Conservation (phyloP, 2,888 invertebrate species). For the Fragum fragum region DNA sequence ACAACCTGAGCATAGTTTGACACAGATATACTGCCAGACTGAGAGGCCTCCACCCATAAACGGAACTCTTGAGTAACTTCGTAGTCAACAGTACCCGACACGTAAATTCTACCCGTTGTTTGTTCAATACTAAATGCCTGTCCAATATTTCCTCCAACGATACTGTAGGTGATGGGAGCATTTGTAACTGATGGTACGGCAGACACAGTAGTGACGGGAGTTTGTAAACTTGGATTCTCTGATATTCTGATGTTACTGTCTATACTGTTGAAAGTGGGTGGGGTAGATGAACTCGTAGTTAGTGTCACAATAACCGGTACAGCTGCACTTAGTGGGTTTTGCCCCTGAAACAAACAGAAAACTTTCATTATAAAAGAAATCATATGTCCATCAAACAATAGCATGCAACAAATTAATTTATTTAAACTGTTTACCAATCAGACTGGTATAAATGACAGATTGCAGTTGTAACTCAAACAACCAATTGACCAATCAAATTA, state of each 20-base stretch:
- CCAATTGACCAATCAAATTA: no score
- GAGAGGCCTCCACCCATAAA: constrained; percentile 81
- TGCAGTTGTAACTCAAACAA: no score
- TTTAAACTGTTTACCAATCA: no score
- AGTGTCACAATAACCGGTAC: constrained; percentile 93
- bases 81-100: constrained; percentile 76
- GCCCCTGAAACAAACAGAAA: constrained; percentile 87
- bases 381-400: no score
- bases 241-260: constrained; percentile 89
- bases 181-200: constrained; percentile 90
- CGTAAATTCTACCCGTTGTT: constrained; percentile 70
- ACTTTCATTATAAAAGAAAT: no score
- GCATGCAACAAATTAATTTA: no score
- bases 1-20: constrained; percentile 87
- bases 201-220: constrained; percentile 92
- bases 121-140: constrained; percentile 87
- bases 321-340: constrained; percentile 90
- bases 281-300: constrained; percentile 91
- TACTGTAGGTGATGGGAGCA: constrained; percentile 89
- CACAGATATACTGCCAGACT: constrained; percentile 88
- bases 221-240: constrained; percentile 75
- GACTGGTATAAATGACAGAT: no score
- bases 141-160: constrained; percentile 97
- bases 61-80: constrained; percentile 75
- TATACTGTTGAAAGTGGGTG: constrained; percentile 91